Evolutionary conservation across 1,140 invertebrate species (phyloP), one percentile per base, ranked within the genome.

Genomic region (Artemia franciscana): DNA sequence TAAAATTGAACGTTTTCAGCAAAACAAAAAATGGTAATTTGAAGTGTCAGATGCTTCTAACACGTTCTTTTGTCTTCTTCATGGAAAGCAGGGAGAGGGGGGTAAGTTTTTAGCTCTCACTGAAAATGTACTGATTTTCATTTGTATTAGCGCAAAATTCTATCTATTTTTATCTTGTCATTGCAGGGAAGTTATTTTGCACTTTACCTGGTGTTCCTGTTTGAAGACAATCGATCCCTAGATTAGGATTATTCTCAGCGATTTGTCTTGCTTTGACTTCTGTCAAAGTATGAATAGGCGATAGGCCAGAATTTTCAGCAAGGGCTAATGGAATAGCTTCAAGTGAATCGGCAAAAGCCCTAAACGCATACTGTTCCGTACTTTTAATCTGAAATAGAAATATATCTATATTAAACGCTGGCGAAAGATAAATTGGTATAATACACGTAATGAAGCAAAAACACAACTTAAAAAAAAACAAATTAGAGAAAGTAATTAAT

Each of bases 301-400:
- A 83, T 4, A 95, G 76, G 51, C 96, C 96, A 69, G 88, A 86
- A 74, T 99, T 99, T 74, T 98, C 95, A 12, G 96, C 92, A 26
- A 99, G 76, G 0, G 95, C 92, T 68, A 98, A 75, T 3, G 96
- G 95, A 69, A 97, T 86, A 57, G 82, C 82, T 74, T 99, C 96
- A 18, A 98, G 76, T 1, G 95, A 94, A 73, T 98, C 92, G 24
- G 91, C 82, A 72, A 97, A 99, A 1, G 86, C 86, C 65, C 93
- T 78, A 79, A 91, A 98, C 0, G 95, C 90, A 76, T 98, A 98
- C 73, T 98, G 95, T 73, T 98, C 93, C 58, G 98, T 73, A 0
- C 91, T 87, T 0, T 88, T 85, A 63, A 97, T 82, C 77, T 83
- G 65, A 67, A 65, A 58, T 51, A 62, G 63, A 62, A 66, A 64